A percentile compares a stretch with the other conserved stretches of the same genome.
These are phyloP conservation scores for Poeciliopsis presidionis DNA, from an alignment of 2,797 vertebrate genomes.

Conservation along the genomic window DNA sequence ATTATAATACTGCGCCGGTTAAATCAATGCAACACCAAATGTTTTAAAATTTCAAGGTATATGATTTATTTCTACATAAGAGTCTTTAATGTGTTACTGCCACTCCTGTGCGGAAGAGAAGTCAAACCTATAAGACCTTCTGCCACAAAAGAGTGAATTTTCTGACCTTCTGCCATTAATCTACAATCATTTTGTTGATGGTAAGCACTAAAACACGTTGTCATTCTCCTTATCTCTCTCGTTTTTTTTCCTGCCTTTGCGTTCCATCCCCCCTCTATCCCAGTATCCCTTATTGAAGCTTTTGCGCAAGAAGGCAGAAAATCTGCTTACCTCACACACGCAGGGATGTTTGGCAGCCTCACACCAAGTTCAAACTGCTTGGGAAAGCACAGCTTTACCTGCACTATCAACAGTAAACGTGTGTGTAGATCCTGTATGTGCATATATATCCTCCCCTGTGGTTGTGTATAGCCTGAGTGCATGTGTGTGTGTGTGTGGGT, in stretches of 20 bases:
- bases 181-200: conserved; percentile 37
- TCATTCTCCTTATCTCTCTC: conserved; percentile 39
- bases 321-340: conserved; percentile 76
- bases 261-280: neutral
- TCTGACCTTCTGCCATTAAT: conserved; percentile 36
- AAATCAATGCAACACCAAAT: neutral
- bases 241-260: neutral
- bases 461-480: neutral
- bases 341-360: conserved; percentile 66
- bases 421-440: conserved; percentile 14
- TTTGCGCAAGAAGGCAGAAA: conserved; percentile 75
- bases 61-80: neutral
- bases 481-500: conserved; percentile 16
- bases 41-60: neutral
- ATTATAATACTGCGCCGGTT: neutral
- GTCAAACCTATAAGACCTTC: neutral
- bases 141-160: conserved; percentile 13
- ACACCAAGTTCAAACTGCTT: conserved; percentile 72
- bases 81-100: neutral
- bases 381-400: conserved; percentile 69
- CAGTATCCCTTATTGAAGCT: conserved; percentile 65
- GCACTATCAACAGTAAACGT: conserved; percentile 57
- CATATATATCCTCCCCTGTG: conserved; percentile 6
- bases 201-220: conserved; percentile 52
- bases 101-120: neutral